A percentile compares a stretch with the other conserved stretches of the same genome.
These are phyloP conservation scores for Eucriotettix oculatus DNA, from an alignment of 2,888 invertebrate species.

Conservation along the genomic window DNA sequence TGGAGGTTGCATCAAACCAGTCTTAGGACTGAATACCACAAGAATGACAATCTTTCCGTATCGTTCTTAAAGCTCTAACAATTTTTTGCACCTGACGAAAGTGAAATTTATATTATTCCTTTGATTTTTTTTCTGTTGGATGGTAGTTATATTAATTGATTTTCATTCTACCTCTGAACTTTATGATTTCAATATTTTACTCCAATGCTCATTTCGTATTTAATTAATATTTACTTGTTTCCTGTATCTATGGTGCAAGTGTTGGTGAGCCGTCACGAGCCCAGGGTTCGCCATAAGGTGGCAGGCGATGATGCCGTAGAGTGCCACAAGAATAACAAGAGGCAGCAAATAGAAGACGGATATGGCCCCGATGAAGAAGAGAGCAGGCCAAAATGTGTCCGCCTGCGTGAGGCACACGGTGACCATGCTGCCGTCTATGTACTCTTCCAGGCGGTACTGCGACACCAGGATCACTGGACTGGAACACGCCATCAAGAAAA, in stretches of 20 bases:
- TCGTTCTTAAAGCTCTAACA: no score
- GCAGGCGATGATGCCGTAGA: slow-evolving; percentile 73
- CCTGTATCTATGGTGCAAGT: slow-evolving; percentile 17
- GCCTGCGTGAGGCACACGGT: slow-evolving; percentile 70
- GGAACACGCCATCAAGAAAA: slow-evolving; percentile 16
- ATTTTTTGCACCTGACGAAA: no score
- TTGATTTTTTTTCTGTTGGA: no score
- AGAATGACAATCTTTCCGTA: no score
- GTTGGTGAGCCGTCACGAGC: slow-evolving; percentile 40
- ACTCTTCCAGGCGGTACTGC: slow-evolving; percentile 51
- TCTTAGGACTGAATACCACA: no score
- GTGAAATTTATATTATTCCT: no score
- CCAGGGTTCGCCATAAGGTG: slow-evolving; percentile 68
- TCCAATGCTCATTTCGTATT: no score
- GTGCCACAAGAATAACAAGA: slow-evolving; percentile 56
- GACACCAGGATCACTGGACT: slow-evolving; percentile 76
- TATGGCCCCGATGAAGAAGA: slow-evolving; percentile 66
- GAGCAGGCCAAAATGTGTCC: slow-evolving; percentile 56
- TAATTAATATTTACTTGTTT: neutral
- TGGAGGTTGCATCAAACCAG: no score
- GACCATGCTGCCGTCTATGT: slow-evolving; percentile 51
- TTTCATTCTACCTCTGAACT: no score
- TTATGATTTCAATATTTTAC: no score
- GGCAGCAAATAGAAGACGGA: slow-evolving; percentile 74
- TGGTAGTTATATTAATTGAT: no score